Percentiles rank a stretch among this genome's conserved stretches.
Conservation (phyloP, 2,888 invertebrate species). For the Lasioglossum leucozonium region DNA sequence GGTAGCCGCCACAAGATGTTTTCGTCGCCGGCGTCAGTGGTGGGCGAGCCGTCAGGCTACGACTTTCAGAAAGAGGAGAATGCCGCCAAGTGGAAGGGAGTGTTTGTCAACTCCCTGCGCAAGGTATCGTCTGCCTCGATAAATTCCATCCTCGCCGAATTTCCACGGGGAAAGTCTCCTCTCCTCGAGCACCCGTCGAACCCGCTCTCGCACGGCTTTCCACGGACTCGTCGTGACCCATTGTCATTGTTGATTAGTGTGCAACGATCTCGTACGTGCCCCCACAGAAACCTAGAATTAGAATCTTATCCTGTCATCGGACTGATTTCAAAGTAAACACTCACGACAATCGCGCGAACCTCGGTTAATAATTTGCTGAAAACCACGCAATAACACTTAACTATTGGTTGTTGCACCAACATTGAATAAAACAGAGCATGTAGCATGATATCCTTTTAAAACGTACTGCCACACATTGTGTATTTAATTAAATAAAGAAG, state of each 20-base stretch:
- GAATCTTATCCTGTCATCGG: neutral
- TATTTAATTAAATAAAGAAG: neutral
- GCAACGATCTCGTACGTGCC: conserved; percentile 13
- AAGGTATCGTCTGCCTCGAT: conserved; percentile 88
- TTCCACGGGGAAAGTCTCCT: neutral
- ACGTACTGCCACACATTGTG: neutral
- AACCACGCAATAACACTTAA: neutral
- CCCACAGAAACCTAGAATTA: conserved; percentile 7
- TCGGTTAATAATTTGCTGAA: conserved; percentile 18
- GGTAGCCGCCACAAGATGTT: no score
- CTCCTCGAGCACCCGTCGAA: neutral
- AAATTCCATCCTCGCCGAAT: conserved; percentile 12
- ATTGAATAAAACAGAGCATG: neutral
- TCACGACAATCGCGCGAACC: neutral
- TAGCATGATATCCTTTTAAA: conserved; percentile 3
- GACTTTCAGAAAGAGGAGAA: conserved; percentile 96
- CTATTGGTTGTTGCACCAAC: neutral
- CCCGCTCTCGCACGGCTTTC: neutral
- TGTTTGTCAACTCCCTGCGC: conserved; percentile 94
- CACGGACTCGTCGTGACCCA: conserved; percentile 10
- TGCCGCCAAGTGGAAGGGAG: conserved; percentile 95
- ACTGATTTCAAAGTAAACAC: conserved; percentile 14
- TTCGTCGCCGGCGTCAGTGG: conserved; percentile 85
- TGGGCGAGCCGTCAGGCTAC: conserved; percentile 87
- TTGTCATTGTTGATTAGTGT: conserved; percentile 47